These are phyloP conservation scores for Drosophila lacteicornis DNA, from an alignment of 1,140 invertebrate species.

Conservation along the genomic window DNA sequence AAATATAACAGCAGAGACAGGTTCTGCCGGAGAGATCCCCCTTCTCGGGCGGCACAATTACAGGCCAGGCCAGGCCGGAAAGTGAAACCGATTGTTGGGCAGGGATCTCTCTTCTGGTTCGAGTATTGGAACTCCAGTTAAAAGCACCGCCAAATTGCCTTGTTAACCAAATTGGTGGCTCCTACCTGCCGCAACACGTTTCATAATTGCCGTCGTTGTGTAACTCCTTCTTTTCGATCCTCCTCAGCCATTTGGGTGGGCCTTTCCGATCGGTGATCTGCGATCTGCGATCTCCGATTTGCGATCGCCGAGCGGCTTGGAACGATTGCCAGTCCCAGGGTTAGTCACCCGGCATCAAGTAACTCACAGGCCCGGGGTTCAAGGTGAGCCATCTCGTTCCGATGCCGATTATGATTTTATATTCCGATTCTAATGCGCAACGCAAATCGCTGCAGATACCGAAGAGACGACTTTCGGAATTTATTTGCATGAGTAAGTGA, in stretches of 20 bases:
- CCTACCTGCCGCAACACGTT: constrained; percentile 49
- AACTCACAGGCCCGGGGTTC: constrained; percentile 51
- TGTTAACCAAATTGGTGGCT: constrained; percentile 78
- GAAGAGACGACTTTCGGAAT: constrained; percentile 16
- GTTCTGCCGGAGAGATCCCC: constrained; percentile 38
- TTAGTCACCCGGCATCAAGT: constrained; percentile 51
- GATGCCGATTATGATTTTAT: constrained; percentile 27
- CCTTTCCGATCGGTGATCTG: neutral
- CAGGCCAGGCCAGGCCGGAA: constrained; percentile 78
- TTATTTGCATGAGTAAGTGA: constrained; percentile 14
- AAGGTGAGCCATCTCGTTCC: constrained; percentile 63
- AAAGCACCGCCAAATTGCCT: constrained; percentile 65
- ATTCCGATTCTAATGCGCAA: constrained; percentile 58
- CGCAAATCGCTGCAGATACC: constrained; percentile 17
- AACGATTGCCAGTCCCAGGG: constrained; percentile 46
- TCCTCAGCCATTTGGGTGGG: constrained; percentile 52
- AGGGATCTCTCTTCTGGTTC: constrained; percentile 40
- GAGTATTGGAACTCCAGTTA: constrained; percentile 25
- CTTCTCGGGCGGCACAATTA: constrained; percentile 64
- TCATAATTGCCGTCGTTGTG: constrained; percentile 56
- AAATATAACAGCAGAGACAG: constrained; percentile 35
- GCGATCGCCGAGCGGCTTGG: constrained; percentile 20
- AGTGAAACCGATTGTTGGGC: constrained; percentile 61
- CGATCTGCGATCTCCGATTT: constrained; percentile 15
- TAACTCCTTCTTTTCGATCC: constrained; percentile 46